Conservation (phyloP, 2,797 vertebrate genomes). For the Uromys caudimaculatus region DNA sequence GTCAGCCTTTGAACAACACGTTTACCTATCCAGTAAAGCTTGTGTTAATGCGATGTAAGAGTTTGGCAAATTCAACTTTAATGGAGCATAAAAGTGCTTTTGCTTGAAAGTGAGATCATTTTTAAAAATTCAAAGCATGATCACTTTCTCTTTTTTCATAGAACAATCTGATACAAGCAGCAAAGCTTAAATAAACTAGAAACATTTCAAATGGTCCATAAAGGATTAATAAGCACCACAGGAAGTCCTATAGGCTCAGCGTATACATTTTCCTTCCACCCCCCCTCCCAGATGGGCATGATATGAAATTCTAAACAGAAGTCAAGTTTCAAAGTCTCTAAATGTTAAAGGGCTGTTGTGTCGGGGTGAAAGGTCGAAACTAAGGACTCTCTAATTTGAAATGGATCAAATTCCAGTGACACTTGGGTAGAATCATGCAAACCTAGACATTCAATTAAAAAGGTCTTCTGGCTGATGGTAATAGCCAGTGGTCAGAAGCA, state of each 20-base stretch:
- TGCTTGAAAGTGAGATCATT: slow-evolving; percentile 92
- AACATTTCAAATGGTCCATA: slow-evolving; percentile 94
- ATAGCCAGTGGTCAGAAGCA: slow-evolving; percentile 84
- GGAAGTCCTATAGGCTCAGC: slow-evolving; percentile 91
- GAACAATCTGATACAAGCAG: slow-evolving; percentile 92
- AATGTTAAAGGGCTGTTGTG: slow-evolving; percentile 86
- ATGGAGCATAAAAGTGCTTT: slow-evolving; percentile 93
- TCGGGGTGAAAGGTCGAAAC: slow-evolving; percentile 81
- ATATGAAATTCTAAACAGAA: slow-evolving; percentile 91
- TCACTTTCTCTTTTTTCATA: slow-evolving; percentile 89
- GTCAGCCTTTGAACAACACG: slow-evolving; percentile 87
- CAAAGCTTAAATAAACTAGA: slow-evolving; percentile 93
- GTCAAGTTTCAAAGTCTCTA: slow-evolving; percentile 90
- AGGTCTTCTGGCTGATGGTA: slow-evolving; percentile 78
- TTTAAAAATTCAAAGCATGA: slow-evolving; percentile 93
- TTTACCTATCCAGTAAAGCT: slow-evolving; percentile 90
- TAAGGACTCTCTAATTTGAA: slow-evolving; percentile 84
- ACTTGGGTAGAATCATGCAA: slow-evolving; percentile 84
- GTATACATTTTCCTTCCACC: slow-evolving; percentile 89
- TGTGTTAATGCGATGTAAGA: slow-evolving; percentile 91
- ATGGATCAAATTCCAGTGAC: slow-evolving; percentile 84
- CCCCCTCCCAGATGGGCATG: slow-evolving; percentile 86
- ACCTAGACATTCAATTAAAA: slow-evolving; percentile 84
- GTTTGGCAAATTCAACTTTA: slow-evolving; percentile 92
- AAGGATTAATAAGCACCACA: slow-evolving; percentile 92